Base-by-base conservation (phyloP, 2,113 vertebrate genomes). In the Emydura subglobosa region DNA sequence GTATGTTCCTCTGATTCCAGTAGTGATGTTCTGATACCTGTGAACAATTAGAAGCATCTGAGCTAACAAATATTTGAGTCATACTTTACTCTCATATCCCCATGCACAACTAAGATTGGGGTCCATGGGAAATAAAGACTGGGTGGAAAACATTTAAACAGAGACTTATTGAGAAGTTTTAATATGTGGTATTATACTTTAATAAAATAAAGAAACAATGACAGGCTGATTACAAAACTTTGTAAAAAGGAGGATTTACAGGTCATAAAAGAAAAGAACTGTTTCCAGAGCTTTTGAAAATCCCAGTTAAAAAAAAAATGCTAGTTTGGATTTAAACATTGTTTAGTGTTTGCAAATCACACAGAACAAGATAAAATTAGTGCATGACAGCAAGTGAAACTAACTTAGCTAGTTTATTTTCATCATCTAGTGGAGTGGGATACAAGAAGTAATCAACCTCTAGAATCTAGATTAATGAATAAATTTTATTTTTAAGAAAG, bases 1-100 rank as follows among this genome's bases (percentile, higher is more conserved):
- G 98, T 98, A 39, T 99, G 99, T 0, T 99, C 99, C 49, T 99
- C 99, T 1, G 99, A 99, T 83, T 99, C 99, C 92, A 99, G 98
- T n/a, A 99, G 96, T 31, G 99, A 98, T 19, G 98, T 99, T 95
- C 99, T 98, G 96, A 99, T 99, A 98, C 99, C 99, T 99, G 96
- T 6, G 42, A 93, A 78, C 7, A 84, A 89, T 78, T 1, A 50
- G 29, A 95, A 85, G 12, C 1, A 92, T 24, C 13, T 76, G 81
- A 88, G 90, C 22, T 25, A 86, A 42, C 17, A 11, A 54, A 1
- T 21, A n/a, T 47, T 4, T 7, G 5, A 2, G 4, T 87, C 90
- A 55, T 59, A 47, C 72, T 34, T 13, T 59, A 50, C 17, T 51
- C 39, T 11, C 85, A 87, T 16, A 84, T 53, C 12, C 6, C 79